Percentiles rank a stretch among this genome's conserved stretches.
phyloP scores from a whole-genome alignment of 2,888 invertebrate genomes.

The Mesorhabditis spiculigera region DNA sequence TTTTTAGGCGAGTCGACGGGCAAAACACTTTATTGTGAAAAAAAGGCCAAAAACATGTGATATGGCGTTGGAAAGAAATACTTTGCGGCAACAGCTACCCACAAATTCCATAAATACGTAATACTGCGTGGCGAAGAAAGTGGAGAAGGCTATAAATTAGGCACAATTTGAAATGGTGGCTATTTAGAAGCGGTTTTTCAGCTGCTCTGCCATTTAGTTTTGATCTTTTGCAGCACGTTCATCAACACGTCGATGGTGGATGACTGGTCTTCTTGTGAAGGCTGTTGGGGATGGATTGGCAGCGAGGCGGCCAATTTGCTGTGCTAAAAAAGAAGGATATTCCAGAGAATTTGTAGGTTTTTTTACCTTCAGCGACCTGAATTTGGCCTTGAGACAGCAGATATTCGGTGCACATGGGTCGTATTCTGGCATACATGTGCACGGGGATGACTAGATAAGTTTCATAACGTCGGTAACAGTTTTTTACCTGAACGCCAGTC shows the following conservation, averaged over 20 bases:
- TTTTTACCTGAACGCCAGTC: conserved; percentile 16
- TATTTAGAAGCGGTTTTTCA: background rate
- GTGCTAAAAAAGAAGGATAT: background rate
- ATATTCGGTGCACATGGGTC: conserved; percentile 45
- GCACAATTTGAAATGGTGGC: background rate
- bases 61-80: too few species aligned
- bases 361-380: conserved; percentile 36
- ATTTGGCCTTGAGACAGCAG: conserved; percentile 41
- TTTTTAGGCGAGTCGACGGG: background rate
- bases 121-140: background rate
- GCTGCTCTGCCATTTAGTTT: conserved; percentile 22
- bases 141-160: background rate
- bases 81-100: background rate
- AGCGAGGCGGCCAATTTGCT: background rate
- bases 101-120: background rate
- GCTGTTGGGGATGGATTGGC: background rate
- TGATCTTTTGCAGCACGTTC: conserved; percentile 43
- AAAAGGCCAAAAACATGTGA: too few species aligned
- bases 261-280: conserved; percentile 14
- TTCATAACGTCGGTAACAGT: too few species aligned
- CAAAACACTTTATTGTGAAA: too few species aligned
- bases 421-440: conserved; percentile 42
- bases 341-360: too few species aligned
- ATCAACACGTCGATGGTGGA: conserved; percentile 44
- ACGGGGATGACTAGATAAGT: conserved; percentile 21